Base-by-base conservation (phyloP, 1,140 invertebrate species). In the Cydia fagiglandana region DNA sequence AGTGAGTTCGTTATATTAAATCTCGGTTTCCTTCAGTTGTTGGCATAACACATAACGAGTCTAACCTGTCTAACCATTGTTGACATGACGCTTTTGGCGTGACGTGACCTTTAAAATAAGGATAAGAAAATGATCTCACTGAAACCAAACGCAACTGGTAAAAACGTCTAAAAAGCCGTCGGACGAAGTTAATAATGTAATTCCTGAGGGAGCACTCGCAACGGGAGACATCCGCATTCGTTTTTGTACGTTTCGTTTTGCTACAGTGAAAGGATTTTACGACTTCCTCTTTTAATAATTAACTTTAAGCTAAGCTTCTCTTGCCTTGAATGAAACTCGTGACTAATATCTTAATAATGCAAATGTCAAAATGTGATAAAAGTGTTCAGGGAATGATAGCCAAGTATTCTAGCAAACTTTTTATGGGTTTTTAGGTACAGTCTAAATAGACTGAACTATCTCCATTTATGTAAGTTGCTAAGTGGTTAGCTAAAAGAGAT, bases 251-350 rank as follows among this genome's bases (percentile, higher is more conserved):
- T 84, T 79, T 81, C 84, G 79, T 84, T 87, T 86, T 85, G 73
- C 73, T 81, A 80, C 75, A 77, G 79, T 83, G 78, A 88, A 84
- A 80, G 79, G 82, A 82, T 84, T 85, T 88, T 83, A 84, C 76
- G 81, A 83, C 80, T 86, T 85, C 80, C 81, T 79, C 76, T 85
- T 86, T 85, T 83, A 83, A 86, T 85, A 88, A 88, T 89, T 86
- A 85, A 78, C 81, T 81, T 77, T 76, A 74, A 70, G 75, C 73
- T 64, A 75, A 38, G 56, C 61, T 76, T 80, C 28, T 77, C 74
- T 76, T 77, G 24, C 34, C 38, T 76, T 56, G n/a, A 76, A 74
- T 73, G 28, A 53, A 47, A 73, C 6, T 30, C 20, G 47, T 45
- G 15, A 17, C 66, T 70, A 38, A 38, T 41, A 41, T 70, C n/a